Evolutionary conservation across 2,113 vertebrate species (phyloP), one percentile per base, ranked within the genome.

Genomic region (Syrrhaptes paradoxus): DNA sequence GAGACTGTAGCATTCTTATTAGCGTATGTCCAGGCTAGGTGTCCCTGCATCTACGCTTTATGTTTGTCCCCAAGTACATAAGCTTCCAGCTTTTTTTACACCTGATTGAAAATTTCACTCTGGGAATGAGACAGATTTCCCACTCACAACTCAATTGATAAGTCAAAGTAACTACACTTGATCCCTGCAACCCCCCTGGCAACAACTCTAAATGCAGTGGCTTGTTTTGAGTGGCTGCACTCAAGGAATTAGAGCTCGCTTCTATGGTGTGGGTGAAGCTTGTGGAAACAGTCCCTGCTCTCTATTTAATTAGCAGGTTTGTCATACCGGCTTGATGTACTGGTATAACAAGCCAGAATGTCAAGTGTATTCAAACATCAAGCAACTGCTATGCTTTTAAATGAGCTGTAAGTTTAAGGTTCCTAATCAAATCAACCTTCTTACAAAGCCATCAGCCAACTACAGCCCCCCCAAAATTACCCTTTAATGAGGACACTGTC

Each of bases 251-350:
- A 28, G 41, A 72, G 49, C 85, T 87, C 59, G 83, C 28, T 63
- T 71, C 67, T 88, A 1, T 0, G 1, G 22, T 85, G 46, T 73
- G 58, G 43, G 54, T 73, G 71, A 79, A 90, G 75, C 58, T 81
- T 85, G 52, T 89, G 91, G 46, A 96, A 87, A 77, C 13, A 77
- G 76, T 71, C 32, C 24, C 22, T 43, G 91, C 52, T 88, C 74
- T 93, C 62, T 22, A 17, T 85, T 90, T 90, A 93, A 91, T 94
- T 76, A 90, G 16, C 62, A 54, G 20, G 49, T 71, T 89, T 87
- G 51, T 89, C 87, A 75, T 43, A 85, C 29, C 20, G 29, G 38
- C 65, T 85, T 87, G 90, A 90, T 61, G 46, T 82, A 83, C 82
- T 66, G 51, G 41, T 93, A 34, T 58, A 94, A 85, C 62, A 87